Evolutionary conservation across 2,113 vertebrate species (phyloP), one percentile per base, ranked within the genome.

Genomic region (Bucco capensis): DNA sequence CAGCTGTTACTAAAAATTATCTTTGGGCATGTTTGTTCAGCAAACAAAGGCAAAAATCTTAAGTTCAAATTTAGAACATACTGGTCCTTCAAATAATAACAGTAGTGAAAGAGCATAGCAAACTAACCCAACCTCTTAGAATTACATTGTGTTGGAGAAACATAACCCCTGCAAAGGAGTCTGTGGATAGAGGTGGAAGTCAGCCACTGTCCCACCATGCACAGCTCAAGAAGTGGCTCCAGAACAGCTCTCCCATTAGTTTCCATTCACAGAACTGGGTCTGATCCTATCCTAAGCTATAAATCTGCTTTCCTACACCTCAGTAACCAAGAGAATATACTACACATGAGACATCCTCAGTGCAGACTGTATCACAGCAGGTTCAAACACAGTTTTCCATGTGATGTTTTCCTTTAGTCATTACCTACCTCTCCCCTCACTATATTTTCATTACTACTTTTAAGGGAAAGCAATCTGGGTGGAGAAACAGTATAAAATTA

Each of bases 401-500:
- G 38, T 31, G 6, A 58, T n/a, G 72, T 15, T 53, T 35, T 70
- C 60, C 66, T 62, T 28, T 6, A 66, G 58, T 62, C 83, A 67
- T 66, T 38, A 86, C 37, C 69, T 66, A 74, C 24, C 50, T 86
- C 90, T 83, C 86, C 56, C 44, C 40, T 49, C 54, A 51, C 50
- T 88, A 77, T 5, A 92, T 81, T 88, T 78, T 40, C 81, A 82
- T 83, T 82, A 87, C 71, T 67, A 82, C 82, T 93, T 64, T 83
- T 57, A 90, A 77, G 78, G 72, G 87, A 84, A 87, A 95, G 83
- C 71, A 76, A 95, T 86, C 75, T 90, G 46, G 94, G 92, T 30
- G 77, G 88, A 88, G 94, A 95, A 95, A 92, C 60, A 5, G 81
- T 93, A 97, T 96, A 83, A 84, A 87, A 75, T 97, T 97, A 96